Evolutionary conservation across 2,888 invertebrate genomes (phyloP).

Genomic region (Operophtera brumata): DNA sequence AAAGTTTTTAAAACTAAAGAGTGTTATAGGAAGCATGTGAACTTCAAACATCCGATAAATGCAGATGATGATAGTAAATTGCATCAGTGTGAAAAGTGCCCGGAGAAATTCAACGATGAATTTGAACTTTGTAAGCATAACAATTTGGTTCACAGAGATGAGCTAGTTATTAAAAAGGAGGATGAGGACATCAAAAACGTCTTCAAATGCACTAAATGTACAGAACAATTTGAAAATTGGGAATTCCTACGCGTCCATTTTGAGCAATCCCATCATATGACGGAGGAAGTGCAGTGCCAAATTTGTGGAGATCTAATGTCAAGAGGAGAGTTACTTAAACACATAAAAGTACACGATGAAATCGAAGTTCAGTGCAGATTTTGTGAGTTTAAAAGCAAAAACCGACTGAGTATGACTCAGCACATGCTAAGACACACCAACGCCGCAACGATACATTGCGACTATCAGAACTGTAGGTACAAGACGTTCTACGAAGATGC

Average conservation of each 20-base stretch:
- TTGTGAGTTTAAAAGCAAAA: slow-evolving; percentile 63
- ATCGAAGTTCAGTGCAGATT: slow-evolving; percentile 55
- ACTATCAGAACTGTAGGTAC: slow-evolving; percentile 58
- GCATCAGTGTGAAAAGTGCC: slow-evolving; percentile 64
- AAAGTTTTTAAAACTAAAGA: slow-evolving; percentile 69
- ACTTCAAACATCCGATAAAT: slow-evolving; percentile 57
- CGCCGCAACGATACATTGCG: slow-evolving; percentile 61
- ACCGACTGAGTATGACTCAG: slow-evolving; percentile 63
- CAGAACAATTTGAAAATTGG: slow-evolving; percentile 54
- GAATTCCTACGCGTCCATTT: slow-evolving; percentile 60
- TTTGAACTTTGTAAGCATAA: slow-evolving; percentile 66
- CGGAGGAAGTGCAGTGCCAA: slow-evolving; percentile 63
- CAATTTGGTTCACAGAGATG: slow-evolving; percentile 46
- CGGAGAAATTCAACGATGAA: slow-evolving; percentile 61
- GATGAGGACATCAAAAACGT: slow-evolving; percentile 51
- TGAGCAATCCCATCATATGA: slow-evolving; percentile 56
- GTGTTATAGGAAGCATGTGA: slow-evolving; percentile 63
- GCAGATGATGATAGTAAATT: slow-evolving; percentile 32
- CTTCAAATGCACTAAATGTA: slow-evolving; percentile 67
- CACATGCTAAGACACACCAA: slow-evolving; percentile 68
- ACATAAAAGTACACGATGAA: slow-evolving; percentile 53
- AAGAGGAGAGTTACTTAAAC: slow-evolving; percentile 55
- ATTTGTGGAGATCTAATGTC: slow-evolving; percentile 63
- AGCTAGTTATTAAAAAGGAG: slow-evolving; percentile 41
- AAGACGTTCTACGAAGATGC: slow-evolving; percentile 67